A percentile compares a stretch with the other conserved stretches of the same genome.
phyloP scores from a whole-genome alignment of 2,888 invertebrate species.

The Heliconius hortense region DNA sequence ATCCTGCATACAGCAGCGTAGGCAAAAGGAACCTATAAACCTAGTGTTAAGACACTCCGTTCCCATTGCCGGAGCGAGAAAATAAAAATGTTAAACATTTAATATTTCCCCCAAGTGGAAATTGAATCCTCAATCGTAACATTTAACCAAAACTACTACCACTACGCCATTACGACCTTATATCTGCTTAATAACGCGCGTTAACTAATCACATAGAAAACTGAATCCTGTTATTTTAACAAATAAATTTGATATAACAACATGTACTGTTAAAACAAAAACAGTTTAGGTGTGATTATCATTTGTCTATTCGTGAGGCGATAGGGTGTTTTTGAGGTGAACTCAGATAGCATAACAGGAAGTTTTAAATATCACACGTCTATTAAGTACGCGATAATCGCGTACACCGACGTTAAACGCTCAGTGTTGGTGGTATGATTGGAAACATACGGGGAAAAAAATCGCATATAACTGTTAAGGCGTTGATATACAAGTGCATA shows the following conservation, averaged over 20 bases:
- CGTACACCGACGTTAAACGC: slow-evolving; percentile 32
- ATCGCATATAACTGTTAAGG: not conserved
- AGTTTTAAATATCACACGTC: slow-evolving; percentile 36
- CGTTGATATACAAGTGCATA: not conserved
- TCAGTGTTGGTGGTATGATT: slow-evolving; percentile 10
- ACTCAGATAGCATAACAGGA: slow-evolving; percentile 20
- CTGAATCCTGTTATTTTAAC: not conserved
- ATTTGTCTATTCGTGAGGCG: not conserved
- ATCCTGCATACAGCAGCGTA: not conserved
- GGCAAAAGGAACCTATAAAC: not conserved
- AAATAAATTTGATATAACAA: not conserved
- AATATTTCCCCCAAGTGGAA: too few species aligned
- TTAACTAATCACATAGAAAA: too few species aligned
- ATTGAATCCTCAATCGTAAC: too few species aligned
- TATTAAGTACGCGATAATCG: slow-evolving; percentile 34
- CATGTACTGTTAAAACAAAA: not conserved
- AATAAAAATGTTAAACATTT: too few species aligned
- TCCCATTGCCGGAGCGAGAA: not conserved
- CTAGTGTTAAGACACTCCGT: not conserved
- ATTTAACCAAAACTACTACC: too few species aligned
- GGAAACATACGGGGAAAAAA: slow-evolving; percentile 26
- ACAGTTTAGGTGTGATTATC: not conserved
- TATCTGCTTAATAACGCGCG: too few species aligned
- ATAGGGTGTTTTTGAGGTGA: not conserved
- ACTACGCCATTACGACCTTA: too few species aligned